Conservation (phyloP, 2,888 invertebrate genomes). For the Dorcus parallelipipedus region DNA sequence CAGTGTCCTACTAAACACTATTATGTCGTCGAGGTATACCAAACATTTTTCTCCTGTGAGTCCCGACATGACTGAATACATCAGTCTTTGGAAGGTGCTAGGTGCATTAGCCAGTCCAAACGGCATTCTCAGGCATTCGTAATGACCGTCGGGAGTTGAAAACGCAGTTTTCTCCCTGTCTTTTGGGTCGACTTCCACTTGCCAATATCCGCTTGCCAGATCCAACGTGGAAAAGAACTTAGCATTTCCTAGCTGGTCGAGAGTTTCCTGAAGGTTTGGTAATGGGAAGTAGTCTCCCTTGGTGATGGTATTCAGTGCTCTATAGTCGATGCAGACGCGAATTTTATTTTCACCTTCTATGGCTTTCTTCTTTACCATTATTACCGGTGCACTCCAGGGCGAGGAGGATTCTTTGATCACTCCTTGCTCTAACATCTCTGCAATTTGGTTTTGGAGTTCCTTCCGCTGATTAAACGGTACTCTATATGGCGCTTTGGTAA, state of each 20-base stretch:
- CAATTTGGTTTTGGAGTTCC: constrained; percentile 17
- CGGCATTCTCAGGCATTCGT: no score
- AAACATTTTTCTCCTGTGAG: not conserved
- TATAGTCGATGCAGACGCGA: constrained; percentile 13
- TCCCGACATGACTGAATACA: no score
- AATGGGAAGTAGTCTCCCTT: no score
- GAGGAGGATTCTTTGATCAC: constrained; percentile 22
- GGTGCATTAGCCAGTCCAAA: no score
- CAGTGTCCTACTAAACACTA: no score
- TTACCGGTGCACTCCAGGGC: constrained; percentile 26
- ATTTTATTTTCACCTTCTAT: constrained; percentile 9
- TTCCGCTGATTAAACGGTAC: constrained; percentile 10
- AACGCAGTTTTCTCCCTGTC: constrained; percentile 15
- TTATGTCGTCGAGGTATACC: no score
- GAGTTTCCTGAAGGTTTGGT: no score
- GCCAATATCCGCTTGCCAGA: constrained; percentile 30
- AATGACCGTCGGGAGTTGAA: no score
- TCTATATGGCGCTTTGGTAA: constrained; percentile 19
- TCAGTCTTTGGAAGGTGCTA: no score
- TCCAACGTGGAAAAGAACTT: constrained; percentile 32
- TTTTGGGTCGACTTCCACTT: constrained; percentile 24
- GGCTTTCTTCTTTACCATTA: constrained; percentile 23
- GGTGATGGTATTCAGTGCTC: no score
- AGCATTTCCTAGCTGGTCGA: no score
- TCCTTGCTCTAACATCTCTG: constrained; percentile 22